Conservation (phyloP, 2,888 invertebrate genomes). For the Tenthredo amoena region DNA sequence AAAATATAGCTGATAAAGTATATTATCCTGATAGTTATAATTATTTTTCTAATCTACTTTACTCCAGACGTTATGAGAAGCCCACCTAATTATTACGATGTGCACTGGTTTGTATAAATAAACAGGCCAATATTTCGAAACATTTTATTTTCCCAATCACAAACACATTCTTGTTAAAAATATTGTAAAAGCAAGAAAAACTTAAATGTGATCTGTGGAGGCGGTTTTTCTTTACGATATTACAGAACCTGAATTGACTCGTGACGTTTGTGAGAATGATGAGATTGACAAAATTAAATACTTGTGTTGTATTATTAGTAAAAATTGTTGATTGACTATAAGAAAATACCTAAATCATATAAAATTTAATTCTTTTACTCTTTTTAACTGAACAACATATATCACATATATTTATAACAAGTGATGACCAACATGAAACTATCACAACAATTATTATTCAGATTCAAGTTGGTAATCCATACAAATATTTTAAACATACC, state of each 20-base stretch:
- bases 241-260: neutral
- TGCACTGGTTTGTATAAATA: slow-evolving; percentile 38
- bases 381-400: slow-evolving; percentile 63
- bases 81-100: neutral
- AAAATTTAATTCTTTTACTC: slow-evolving; percentile 41
- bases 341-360: neutral
- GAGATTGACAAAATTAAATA: neutral
- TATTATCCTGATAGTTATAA: neutral
- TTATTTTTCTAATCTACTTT: neutral
- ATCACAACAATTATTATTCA: slow-evolving; percentile 59
- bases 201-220: neutral
- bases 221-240: neutral
- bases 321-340: neutral
- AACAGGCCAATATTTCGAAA: slow-evolving; percentile 37
- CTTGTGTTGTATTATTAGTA: neutral
- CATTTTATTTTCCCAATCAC: slow-evolving; percentile 28
- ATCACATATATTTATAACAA: slow-evolving; percentile 46
- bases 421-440: slow-evolving; percentile 57
- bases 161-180: slow-evolving; percentile 34
- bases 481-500: slow-evolving; percentile 83
- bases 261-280: neutral
- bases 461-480: slow-evolving; percentile 65
- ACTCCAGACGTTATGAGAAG: neutral
- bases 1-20: neutral
- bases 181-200: slow-evolving; percentile 6